These are phyloP conservation scores for Cheilosia impressa DNA, from an alignment of 2,888 invertebrate genomes.

Conservation along the genomic window DNA sequence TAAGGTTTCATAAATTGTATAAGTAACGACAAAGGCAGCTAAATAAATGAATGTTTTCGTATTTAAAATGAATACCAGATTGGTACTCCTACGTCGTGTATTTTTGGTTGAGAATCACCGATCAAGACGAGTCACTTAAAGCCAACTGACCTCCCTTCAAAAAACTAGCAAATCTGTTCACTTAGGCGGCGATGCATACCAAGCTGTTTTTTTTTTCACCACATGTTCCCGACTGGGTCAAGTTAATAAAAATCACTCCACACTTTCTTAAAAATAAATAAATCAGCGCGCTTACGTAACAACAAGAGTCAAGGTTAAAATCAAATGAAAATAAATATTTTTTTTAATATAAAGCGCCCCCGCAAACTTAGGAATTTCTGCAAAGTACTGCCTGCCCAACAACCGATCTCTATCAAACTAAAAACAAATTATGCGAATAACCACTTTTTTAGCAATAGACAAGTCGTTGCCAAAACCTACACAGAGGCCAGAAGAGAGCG, in stretches of 20 bases:
- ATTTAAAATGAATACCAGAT: too few relatives aligned
- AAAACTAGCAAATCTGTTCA: too few relatives aligned
- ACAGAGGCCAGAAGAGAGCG: conserved; percentile 32
- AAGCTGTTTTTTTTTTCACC: too few relatives aligned
- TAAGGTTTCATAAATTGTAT: conserved; percentile 12
- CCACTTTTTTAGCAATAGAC: conserved; percentile 39
- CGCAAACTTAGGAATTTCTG: background rate
- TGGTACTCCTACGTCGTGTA: background rate
- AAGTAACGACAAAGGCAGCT: background rate
- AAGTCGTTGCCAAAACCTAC: conserved; percentile 60
- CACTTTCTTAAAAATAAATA: background rate
- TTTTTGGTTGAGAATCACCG: too few relatives aligned
- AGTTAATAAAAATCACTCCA: background rate
- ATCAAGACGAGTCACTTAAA: too few relatives aligned
- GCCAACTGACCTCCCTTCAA: too few relatives aligned
- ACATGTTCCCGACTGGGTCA: too few relatives aligned
- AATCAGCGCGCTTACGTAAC: conserved; percentile 11
- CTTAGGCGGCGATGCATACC: too few relatives aligned
- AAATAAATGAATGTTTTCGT: too few relatives aligned
- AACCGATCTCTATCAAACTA: conserved; percentile 18
- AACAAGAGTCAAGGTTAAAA: background rate
- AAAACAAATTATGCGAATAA: conserved; percentile 16
- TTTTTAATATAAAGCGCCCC: background rate
- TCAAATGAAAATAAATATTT: background rate
- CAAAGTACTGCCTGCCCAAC: background rate